A percentile compares a stretch with the other conserved stretches of the same genome.
These are phyloP conservation scores for Amazona finschi DNA, from an alignment of 2,797 vertebrate genomes.

Conservation along the genomic window DNA sequence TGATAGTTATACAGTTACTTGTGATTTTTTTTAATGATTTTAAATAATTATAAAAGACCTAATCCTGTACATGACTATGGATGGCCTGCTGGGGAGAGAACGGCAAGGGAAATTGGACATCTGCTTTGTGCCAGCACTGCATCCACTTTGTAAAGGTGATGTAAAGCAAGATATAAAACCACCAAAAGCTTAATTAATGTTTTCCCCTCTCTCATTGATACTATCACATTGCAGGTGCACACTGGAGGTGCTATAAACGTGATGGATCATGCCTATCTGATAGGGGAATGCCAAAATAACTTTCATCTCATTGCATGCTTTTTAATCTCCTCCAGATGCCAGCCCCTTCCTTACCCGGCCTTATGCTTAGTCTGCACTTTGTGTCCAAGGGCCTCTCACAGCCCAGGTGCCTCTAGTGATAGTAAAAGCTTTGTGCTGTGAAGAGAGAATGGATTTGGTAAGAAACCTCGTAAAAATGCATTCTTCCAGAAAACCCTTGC, in stretches of 20 bases:
- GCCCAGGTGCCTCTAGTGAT: background rate
- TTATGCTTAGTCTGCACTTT: background rate
- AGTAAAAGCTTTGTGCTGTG: background rate
- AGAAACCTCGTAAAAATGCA: background rate
- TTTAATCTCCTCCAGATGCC: background rate
- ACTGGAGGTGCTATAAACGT: background rate
- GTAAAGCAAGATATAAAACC: background rate
- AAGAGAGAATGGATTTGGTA: background rate
- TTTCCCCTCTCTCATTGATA: background rate
- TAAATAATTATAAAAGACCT: background rate
- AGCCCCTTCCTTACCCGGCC: background rate
- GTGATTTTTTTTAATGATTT: background rate
- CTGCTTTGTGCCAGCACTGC: background rate
- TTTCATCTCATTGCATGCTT: background rate
- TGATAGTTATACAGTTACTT: background rate
- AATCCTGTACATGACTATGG: background rate
- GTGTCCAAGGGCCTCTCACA: fast-evolving
- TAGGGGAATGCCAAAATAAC: background rate
- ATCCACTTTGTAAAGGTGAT: background rate
- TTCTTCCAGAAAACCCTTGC: background rate
- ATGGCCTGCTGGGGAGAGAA: background rate
- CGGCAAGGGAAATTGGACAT: background rate
- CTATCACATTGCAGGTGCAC: background rate
- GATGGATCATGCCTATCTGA: background rate
- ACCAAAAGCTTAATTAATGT: background rate